Conservation (phyloP, 2,888 invertebrate genomes). For the Nymphalis urticae region DNA sequence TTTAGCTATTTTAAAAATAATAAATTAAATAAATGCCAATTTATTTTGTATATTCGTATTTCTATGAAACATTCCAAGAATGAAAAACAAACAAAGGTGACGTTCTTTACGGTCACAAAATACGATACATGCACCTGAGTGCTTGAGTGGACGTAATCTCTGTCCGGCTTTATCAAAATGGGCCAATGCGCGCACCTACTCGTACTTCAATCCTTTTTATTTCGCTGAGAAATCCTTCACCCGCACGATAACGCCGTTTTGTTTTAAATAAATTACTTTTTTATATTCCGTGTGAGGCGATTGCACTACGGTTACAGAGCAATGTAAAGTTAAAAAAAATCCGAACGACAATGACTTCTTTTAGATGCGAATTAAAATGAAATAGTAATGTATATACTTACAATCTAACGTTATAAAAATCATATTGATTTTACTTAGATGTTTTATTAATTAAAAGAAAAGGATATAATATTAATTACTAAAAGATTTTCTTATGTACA, state of each 20-base stretch:
- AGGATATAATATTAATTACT: too few relatives aligned
- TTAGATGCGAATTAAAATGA: background rate
- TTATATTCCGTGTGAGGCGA: slow-evolving; percentile 24
- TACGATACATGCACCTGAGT: slow-evolving; percentile 49
- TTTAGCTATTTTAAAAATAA: background rate
- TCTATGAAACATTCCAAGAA: slow-evolving; percentile 21
- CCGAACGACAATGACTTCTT: slow-evolving; percentile 11
- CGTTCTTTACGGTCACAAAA: slow-evolving; percentile 41
- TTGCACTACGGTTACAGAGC: slow-evolving; percentile 30
- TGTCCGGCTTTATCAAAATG: slow-evolving; percentile 75
- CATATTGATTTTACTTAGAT: too few relatives aligned
- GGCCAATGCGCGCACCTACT: slow-evolving; percentile 71
- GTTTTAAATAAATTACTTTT: slow-evolving; percentile 51
- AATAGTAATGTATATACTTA: background rate
- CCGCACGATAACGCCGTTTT: slow-evolving; percentile 53
- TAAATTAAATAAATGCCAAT: background rate
- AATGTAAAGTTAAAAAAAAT: slow-evolving; percentile 22
- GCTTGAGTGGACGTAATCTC: slow-evolving; percentile 68
- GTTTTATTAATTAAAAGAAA: too few relatives aligned
- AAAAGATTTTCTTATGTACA: too few relatives aligned
- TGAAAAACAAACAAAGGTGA: slow-evolving; percentile 37
- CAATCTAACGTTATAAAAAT: background rate
- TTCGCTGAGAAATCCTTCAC: slow-evolving; percentile 53
- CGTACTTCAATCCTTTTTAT: slow-evolving; percentile 50
- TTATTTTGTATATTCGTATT: slow-evolving; percentile 9